Conservation (phyloP, 2,113 vertebrate genomes). For the Ibidorhyncha struthersii region DNA sequence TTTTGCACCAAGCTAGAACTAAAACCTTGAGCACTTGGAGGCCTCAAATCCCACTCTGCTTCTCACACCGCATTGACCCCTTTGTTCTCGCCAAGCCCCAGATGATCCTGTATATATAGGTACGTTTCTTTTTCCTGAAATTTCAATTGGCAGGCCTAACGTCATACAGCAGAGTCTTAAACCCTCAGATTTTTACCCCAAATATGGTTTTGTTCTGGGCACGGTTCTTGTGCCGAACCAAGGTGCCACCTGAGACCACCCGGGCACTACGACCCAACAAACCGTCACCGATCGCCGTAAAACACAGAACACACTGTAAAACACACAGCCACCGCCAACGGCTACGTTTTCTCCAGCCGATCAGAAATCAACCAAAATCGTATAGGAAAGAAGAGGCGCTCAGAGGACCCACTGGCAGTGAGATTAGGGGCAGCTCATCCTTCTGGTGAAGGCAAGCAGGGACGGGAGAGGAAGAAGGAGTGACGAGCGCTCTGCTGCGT, state of each 20-base stretch:
- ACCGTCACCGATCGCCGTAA: accelerated
- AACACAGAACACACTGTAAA: neutral
- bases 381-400: neutral
- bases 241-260: neutral
- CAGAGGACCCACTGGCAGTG: neutral
- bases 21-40: neutral
- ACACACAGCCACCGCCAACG: neutral
- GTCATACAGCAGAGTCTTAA: neutral
- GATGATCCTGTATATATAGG: neutral
- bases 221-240: too few species aligned
- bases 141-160: neutral
- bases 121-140: neutral
- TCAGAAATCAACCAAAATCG: neutral
- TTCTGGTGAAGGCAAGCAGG: neutral
- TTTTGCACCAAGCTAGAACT: neutral
- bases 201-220: neutral
- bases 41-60: neutral
- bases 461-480: neutral
- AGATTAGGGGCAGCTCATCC: neutral
- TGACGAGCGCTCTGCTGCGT: accelerated
- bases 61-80: neutral
- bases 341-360: neutral
- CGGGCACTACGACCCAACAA: neutral
- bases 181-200: neutral
- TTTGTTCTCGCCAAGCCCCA: neutral